Conservation (phyloP, 2,888 invertebrate genomes). For the Himalopsyche kuldschensis region DNA sequence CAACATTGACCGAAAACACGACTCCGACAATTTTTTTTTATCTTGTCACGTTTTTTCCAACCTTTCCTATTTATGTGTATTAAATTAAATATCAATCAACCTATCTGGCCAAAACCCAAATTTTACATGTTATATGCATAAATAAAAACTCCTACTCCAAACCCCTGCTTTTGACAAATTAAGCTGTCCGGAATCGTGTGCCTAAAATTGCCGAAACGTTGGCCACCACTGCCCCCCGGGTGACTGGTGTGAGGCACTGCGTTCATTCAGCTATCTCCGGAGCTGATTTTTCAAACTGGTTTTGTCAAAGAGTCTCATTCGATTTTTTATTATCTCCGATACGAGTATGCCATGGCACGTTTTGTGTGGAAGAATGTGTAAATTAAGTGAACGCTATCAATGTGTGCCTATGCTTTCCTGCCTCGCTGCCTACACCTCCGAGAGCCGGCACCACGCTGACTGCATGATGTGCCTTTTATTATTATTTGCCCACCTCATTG, state of each 20-base stretch:
- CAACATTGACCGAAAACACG: too few relatives aligned
- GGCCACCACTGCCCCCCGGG: not conserved
- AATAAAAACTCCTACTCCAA: too few relatives aligned
- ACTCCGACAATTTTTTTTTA: too few relatives aligned
- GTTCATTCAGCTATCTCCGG: not conserved
- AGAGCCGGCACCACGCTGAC: not conserved
- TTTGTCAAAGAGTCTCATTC: not conserved
- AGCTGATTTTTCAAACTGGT: not conserved
- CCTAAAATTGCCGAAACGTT: not conserved
- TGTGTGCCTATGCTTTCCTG: not conserved
- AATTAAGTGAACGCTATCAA: not conserved
- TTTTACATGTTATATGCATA: too few relatives aligned
- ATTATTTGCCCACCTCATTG: not conserved
- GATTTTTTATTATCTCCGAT: not conserved
- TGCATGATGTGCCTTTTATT: not conserved
- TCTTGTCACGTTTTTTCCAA: too few relatives aligned
- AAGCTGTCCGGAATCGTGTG: too few relatives aligned
- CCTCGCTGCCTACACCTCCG: not conserved
- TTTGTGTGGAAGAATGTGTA: not conserved
- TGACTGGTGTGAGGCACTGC: not conserved
- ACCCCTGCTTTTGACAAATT: too few relatives aligned
- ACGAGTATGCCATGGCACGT: not conserved
- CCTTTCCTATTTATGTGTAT: too few relatives aligned
- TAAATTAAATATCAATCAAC: too few relatives aligned
- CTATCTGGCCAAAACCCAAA: too few relatives aligned